Percentiles rank a stretch among this genome's conserved stretches.
phyloP scores from a whole-genome alignment of 2,113 vertebrate genomes.

The Thinocorus orbignyianus region DNA sequence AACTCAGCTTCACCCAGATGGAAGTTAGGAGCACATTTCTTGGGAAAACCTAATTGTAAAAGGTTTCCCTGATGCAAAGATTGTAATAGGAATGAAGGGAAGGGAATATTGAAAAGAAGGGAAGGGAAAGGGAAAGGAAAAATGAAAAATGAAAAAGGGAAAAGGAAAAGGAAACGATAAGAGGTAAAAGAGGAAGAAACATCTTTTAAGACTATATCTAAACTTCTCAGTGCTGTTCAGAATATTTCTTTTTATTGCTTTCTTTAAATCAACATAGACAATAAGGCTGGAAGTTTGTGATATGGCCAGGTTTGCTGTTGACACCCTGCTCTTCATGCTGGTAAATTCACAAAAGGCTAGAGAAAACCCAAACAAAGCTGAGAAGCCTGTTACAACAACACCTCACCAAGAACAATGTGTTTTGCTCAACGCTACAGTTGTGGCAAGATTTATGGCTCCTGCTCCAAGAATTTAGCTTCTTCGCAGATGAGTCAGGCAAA shows the following conservation, averaged over 20 bases:
- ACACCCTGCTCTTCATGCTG: neutral
- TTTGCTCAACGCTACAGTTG: neutral
- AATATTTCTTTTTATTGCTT: neutral
- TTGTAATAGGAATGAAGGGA: neutral
- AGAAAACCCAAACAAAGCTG: neutral
- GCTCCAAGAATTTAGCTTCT: neutral
- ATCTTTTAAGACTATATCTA: neutral
- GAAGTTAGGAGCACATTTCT: neutral
- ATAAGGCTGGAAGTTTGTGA: too few species aligned
- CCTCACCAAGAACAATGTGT: neutral
- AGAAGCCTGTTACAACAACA: neutral
- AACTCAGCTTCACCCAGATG: neutral
- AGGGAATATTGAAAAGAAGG: too few species aligned
- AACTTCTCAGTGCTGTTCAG: too few species aligned
- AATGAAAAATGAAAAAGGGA: neutral
- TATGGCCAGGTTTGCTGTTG: neutral
- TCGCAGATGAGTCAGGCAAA: neutral
- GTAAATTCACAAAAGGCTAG: neutral
- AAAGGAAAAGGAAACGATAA: neutral
- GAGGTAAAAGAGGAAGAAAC: neutral
- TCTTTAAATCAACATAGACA: neutral
- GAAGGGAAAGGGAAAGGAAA: neutral
- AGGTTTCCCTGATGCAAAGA: neutral
- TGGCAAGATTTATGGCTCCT: neutral
- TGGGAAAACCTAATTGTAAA: neutral